Base-by-base conservation (phyloP, 64 coral and sea anemone genomes). In the Stylophora pistillata region DNA sequence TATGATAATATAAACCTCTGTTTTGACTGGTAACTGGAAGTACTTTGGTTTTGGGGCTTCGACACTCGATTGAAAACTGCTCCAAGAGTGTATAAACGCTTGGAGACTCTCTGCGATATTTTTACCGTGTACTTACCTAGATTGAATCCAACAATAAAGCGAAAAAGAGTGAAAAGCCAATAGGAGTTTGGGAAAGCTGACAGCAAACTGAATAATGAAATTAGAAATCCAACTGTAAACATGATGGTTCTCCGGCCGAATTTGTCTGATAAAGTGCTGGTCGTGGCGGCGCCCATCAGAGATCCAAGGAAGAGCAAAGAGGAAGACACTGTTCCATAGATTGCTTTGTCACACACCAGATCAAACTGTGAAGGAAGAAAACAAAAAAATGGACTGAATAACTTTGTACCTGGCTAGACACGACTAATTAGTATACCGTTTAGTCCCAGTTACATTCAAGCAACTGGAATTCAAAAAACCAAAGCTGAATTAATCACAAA, bases 161-260 rank as follows among this genome's bases (percentile, higher is more conserved):
- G 30, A 27, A 90, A 74, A 41, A 90, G 7, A 33, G 79, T 71
- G 73, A 90, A 90, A n/a, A 90, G 21, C 89, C 89, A 90, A 71
- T 82, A 84, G 15, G 74, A 66, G 56, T 41, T 90, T 33, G 79
- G 63, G 73, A 90, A 90, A 15, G 89, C 78, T 33, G 76, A 60
- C 29, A 90, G 54, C 68, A 90, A 82, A 34, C 77, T 78, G 54
- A 90, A 81, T 13, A 90, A 7, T 3, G 89, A 71, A 70, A 90
- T 82, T 15, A 53, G 25, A 60, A 90, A 63, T 17, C 23, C 78
- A 77, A 71, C 71, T 10, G 69, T 30, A 18, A 90, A 70, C 15
- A 73, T 11, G 61, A 84, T 29, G 53, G 58, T 84, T 55, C 73
- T 90, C 37, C 89, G 82, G 14, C 89, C 89, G 72, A 82, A 82